Base-by-base conservation (phyloP, 2,888 invertebrate genomes). In the Rhabditoides inermis region DNA sequence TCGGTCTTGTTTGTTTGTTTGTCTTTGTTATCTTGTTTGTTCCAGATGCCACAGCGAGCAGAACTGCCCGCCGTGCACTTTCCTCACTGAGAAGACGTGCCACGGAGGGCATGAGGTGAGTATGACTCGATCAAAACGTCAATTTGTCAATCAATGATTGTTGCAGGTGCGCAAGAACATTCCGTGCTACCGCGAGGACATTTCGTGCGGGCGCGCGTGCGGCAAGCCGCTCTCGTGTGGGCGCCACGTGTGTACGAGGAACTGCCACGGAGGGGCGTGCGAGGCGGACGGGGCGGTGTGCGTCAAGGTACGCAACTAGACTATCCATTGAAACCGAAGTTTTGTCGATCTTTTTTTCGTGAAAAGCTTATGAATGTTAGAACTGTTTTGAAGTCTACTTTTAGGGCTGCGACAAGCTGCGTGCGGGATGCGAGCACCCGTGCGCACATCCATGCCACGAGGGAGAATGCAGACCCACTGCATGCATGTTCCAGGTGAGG, bases 171-270 rank as follows among this genome's bases (percentile, higher is more conserved):
- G 91, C 5, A 86, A 87, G 72, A 88, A 89, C 45, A 88, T 92
- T 67, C 88, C 89, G 10, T 90, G 90, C 75, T 85, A 88, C 63
- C 84, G n/a, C 20, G 28, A 44, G 44, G 87, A 87, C 72, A 86
- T 92, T 72, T 89, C 90, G 2, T 95, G 94, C 78, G 94, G 94
- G 0, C 78, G 87, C 61, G 84, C 87, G 0, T 95, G 94, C 77
- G 85, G 84, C 45, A 87, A 86, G 71, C 83, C 84, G 0, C 78
- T 94, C 68, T 80, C 84, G 0, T 94, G 92, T 76, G 86, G 86
- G 0, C 87, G 56, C 22, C 94, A 95, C 77, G 85, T 84, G 48
- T 94, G 94, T 77, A 84, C 84, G 50, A 83, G 84, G 63, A 83
- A 82, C 2, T 91, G 90, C 73, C 90, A 91, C 76, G 81, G 83